Evolutionary conservation across 2,797 vertebrate species (phyloP).

Genomic region (Lagorchestes hirsutus): DNA sequence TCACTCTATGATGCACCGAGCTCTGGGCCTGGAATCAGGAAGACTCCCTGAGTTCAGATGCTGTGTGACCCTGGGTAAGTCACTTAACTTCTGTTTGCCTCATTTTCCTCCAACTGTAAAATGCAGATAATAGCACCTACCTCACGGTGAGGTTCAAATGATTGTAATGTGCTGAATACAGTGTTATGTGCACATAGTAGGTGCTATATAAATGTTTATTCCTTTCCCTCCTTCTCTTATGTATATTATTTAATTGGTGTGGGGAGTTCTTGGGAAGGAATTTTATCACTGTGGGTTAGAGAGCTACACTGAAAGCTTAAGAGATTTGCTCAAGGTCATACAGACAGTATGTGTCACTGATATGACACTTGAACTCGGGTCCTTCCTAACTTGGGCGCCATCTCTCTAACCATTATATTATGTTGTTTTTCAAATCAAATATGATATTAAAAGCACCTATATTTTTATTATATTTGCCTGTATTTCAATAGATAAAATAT

Average conservation of each 20-base stretch:
- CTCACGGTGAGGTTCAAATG: background rate
- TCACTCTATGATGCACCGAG: too few species aligned
- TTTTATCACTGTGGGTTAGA: background rate
- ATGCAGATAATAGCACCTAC: background rate
- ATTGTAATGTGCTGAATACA: too few species aligned
- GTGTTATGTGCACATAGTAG: background rate
- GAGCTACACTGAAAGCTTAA: background rate
- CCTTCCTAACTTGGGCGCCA: background rate
- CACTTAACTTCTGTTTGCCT: background rate
- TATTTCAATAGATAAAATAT: background rate
- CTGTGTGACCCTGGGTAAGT: background rate
- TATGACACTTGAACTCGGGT: too few species aligned
- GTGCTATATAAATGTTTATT: background rate
- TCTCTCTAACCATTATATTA: background rate
- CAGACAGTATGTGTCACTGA: background rate
- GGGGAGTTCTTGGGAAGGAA: background rate
- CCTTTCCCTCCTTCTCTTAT: background rate
- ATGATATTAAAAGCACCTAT: background rate
- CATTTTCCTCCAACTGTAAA: background rate
- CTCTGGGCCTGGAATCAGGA: too few species aligned
- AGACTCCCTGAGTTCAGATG: background rate
- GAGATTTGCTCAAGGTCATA: background rate
- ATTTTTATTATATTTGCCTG: slow-evolving; percentile 26
- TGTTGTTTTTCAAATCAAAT: background rate
- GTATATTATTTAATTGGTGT: background rate